Percentiles rank a stretch among this genome's conserved stretches.
phyloP scores from a whole-genome alignment of 2,888 invertebrate genomes.

The Drosophila stalkeri region DNA sequence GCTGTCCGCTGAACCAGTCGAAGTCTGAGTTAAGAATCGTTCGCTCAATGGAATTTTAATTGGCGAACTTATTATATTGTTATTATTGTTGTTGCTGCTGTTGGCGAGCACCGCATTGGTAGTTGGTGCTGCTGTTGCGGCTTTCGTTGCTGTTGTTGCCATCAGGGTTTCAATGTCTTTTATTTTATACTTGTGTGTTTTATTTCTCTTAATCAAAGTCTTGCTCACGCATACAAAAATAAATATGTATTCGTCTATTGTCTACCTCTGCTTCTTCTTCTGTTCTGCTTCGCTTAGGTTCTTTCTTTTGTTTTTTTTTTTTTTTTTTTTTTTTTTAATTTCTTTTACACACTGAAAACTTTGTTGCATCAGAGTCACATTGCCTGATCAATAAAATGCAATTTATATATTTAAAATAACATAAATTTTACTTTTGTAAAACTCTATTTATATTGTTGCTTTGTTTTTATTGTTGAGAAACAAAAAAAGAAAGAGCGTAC shows the following conservation, averaged over 20 bases:
- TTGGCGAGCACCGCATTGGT: conserved; percentile 27
- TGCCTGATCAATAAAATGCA: conserved; percentile 53
- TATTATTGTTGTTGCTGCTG: conserved; percentile 32
- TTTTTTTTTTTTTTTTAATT: conserved; percentile 34
- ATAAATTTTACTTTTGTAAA: background rate
- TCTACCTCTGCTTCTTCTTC: background rate
- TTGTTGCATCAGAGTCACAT: conserved; percentile 70
- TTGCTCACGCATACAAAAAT: background rate
- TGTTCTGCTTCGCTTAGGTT: conserved; percentile 4
- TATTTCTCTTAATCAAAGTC: conserved; percentile 11
- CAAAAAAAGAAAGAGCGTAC: background rate
- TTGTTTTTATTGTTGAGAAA: conserved; percentile 29
- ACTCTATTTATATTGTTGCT: conserved; percentile 3
- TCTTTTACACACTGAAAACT: conserved; percentile 33
- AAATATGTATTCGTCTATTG: background rate
- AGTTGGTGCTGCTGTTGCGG: conserved; percentile 26
- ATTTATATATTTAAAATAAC: conserved; percentile 2
- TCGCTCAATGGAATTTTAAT: conserved; percentile 83
- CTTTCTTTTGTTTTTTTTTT: conserved; percentile 19
- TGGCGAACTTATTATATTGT: conserved; percentile 73
- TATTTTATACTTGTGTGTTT: conserved; percentile 14
- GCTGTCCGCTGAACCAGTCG: conserved; percentile 83
- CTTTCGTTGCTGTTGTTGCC: conserved; percentile 74
- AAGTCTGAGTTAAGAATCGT: conserved; percentile 83
- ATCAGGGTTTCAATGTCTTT: conserved; percentile 73